Evolutionary conservation across 2,113 vertebrate genomes (phyloP), one percentile per base, ranked within the genome.

Genomic region (Condylura cristata): DNA sequence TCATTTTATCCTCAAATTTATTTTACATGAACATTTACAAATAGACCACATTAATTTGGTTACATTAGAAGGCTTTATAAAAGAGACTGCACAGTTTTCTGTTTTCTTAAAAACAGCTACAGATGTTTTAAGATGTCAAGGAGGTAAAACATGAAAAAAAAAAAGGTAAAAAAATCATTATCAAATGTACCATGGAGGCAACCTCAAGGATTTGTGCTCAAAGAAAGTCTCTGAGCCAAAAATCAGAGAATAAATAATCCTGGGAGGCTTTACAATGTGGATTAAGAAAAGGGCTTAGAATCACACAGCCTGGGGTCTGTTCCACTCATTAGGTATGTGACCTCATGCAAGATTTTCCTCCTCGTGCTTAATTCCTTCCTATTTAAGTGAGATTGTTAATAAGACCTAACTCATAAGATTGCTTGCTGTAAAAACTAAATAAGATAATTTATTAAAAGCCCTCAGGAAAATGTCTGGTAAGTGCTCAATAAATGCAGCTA

Each of bases 1-100:
- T 71, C 63, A 41, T 14, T 95, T 95, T 75, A 51, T 56, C 72
- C 85, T 96, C 83, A 60, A 70, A 65, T 61, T 72, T 83, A 61
- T 92, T 89, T 96, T 83, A 71, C 6, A 24, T 83, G 72, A 63
- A 44, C 24, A 28, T 89, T 93, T 83, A 79, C 13, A 60, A 63
- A 88, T 70, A 2, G 79, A 14, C 12, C 37, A 48, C 28, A 34
- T 60, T 75, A 68, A 89, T 65, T 82, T 71, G 71, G 28, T 82
- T 88, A 70, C 65, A 51, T 76, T 46, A 22, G 28, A 91, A 94
- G 48, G 8, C 24, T 74, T 90, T 53, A 51, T n/a, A 72, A 85
- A 37, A 88, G 56, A 92, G 11, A 91, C 20, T 79, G 30, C 61
- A 11, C 28, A 24, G 34, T 84, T 93, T n/a, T n/a, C 13, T 80